Evolutionary conservation across 2,888 invertebrate species (phyloP).

Genomic region (Oegoconia quadripuncta): DNA sequence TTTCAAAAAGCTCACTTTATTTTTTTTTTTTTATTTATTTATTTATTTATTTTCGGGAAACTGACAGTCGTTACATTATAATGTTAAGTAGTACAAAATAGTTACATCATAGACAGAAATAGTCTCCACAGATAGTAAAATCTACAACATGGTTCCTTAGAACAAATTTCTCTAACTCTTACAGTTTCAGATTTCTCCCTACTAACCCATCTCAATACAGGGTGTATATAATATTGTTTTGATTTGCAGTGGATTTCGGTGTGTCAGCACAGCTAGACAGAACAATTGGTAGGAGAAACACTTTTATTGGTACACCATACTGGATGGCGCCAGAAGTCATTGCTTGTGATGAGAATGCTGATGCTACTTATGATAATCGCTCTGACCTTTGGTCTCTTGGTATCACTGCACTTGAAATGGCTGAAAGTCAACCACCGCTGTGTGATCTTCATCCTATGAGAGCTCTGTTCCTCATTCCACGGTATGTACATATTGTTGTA

Average conservation of each 20-base stretch:
- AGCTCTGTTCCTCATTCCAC: conserved; percentile 98
- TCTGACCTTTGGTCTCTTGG: conserved; percentile 95
- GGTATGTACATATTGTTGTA: conserved; percentile 35
- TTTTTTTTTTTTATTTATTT: not conserved
- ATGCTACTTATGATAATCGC: conserved; percentile 99
- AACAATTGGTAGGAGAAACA: conserved; percentile 98
- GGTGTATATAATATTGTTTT: conserved; percentile 1
- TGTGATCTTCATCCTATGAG: conserved; percentile 99
- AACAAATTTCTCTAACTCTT: too few relatives aligned
- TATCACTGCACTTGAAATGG: conserved; percentile 99
- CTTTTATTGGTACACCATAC: conserved; percentile 98
- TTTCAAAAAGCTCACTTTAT: too few relatives aligned
- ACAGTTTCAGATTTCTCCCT: not conserved
- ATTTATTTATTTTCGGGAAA: not conserved
- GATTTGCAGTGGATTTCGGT: conserved; percentile 94
- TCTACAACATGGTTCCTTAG: too few relatives aligned
- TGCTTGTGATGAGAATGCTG: conserved; percentile 99
- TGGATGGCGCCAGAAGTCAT: conserved; percentile 99
- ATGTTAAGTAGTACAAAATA: too few relatives aligned
- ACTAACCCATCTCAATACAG: not conserved
- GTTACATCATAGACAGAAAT: too few relatives aligned
- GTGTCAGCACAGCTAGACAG: conserved; percentile 99
- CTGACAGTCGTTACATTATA: too few relatives aligned
- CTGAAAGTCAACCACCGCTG: conserved; percentile 98
- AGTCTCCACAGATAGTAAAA: too few relatives aligned